Base-by-base conservation (phyloP, 2,888 invertebrate genomes). In the Syrphus vitripennis region DNA sequence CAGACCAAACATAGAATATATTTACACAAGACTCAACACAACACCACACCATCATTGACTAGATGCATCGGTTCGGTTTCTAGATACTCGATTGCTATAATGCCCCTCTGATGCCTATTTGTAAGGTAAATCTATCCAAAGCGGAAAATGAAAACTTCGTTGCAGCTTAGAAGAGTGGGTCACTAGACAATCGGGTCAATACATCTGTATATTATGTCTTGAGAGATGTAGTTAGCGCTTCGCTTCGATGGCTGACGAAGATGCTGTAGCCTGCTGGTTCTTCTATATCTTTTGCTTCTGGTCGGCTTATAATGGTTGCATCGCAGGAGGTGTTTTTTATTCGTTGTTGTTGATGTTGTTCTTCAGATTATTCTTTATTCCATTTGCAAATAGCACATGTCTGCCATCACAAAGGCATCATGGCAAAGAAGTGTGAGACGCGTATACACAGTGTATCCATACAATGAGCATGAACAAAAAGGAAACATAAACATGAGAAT, bases 131-230 rank as follows among this genome's bases (percentile, higher is more conserved):
- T 87, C 87, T 82, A 77, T 75, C 65, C 82, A 84, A 87, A 87
- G 83, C 83, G 87, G 84, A 87, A 88, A 88, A 86, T 79, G 84
- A 88, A 87, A 88, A 87, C 80, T 84, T 83, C 83, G 81, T 82
- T 83, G 79, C 82, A 72, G 63, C 69, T 61, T 55, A 48, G 42
- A 74, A 86, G 82, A 88, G 88, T 88, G 88, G 88, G 88, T 88
- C 88, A 88, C 88, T 88, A 88, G 87, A 88, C 88, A 88, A 87
- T 88, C 82, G 84, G 88, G 88, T 88, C 88, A 88, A 87, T 88
- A 84, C 84, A 83, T 87, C 72, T 77, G 76, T 83, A 31, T 42
- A 21, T 77, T 84, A 81, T 87, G 84, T 81, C 81, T 87, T 84
- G 63, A 69, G 65, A 65, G 69, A 48, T 83, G 74, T 77, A 84